These are phyloP conservation scores for Tiliacea citrago DNA, from an alignment of 2,888 invertebrate species.

Conservation along the genomic window DNA sequence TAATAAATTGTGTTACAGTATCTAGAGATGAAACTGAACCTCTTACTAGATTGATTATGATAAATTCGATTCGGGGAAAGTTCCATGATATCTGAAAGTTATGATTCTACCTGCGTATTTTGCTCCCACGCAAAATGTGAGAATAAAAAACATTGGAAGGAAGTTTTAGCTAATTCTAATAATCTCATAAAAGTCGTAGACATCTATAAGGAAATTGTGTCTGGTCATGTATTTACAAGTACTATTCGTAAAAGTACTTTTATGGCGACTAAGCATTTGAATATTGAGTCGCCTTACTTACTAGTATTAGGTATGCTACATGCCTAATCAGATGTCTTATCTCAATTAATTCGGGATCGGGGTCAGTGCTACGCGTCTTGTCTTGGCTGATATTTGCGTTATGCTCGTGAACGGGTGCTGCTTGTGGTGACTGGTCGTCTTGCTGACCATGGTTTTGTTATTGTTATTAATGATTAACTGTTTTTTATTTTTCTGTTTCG, in stretches of 20 bases:
- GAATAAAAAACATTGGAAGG: constrained; percentile 16
- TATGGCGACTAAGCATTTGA: not conserved
- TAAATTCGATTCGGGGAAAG: constrained; percentile 42
- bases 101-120: constrained; percentile 31
- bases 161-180: constrained; percentile 33
- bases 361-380: not conserved
- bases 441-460: too few species aligned
- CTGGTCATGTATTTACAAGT: constrained; percentile 11
- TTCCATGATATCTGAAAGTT: constrained; percentile 42
- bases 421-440: too few species aligned
- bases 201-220: constrained; percentile 14
- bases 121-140: constrained; percentile 11
- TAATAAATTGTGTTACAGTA: constrained; percentile 40
- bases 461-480: too few species aligned
- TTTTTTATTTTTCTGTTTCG: too few species aligned
- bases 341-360: not conserved
- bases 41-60: constrained; percentile 50
- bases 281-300: not conserved
- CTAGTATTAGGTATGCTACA: not conserved
- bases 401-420: too few species aligned
- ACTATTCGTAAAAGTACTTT: not conserved
- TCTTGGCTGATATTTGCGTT: too few species aligned
- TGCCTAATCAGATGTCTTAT: not conserved
- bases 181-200: constrained; percentile 1
- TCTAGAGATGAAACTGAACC: constrained; percentile 29